These are phyloP conservation scores for Acrobasis suavella DNA, from an alignment of 2,888 invertebrate species.

Conservation along the genomic window DNA sequence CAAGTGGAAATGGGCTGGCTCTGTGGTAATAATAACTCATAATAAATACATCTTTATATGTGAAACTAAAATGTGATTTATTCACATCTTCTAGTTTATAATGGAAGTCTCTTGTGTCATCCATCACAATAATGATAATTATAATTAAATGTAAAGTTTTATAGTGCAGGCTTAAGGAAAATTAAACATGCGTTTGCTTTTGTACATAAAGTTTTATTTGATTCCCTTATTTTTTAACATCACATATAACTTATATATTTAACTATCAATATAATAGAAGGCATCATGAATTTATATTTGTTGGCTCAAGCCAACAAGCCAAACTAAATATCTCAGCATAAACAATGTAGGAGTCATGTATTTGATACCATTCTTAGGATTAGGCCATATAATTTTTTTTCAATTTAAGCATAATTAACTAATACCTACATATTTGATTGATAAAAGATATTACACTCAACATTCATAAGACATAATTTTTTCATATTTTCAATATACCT, in stretches of 20 bases:
- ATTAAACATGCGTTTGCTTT: conserved; percentile 2
- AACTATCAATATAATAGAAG: conserved; percentile 46
- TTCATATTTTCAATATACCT: no score
- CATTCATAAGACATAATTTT: neutral
- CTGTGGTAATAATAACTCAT: no score
- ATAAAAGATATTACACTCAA: conserved; percentile 16
- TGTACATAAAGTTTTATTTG: conserved; percentile 31
- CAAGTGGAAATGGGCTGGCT: no score
- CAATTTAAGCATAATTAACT: no score
- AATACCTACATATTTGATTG: neutral
- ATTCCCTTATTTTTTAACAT: conserved; percentile 40
- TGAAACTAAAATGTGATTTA: no score
- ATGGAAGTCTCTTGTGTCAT: no score
- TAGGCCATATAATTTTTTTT: conserved; percentile 15
- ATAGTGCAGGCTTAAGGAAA: neutral
- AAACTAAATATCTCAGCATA: neutral
- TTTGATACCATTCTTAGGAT: conserved; percentile 5
- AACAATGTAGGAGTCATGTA: neutral
- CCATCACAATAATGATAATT: no score
- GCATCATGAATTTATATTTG: conserved; percentile 37
- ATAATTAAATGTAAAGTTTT: neutral
- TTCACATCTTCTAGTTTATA: no score
- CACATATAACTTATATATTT: conserved; percentile 47
- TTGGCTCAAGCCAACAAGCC: conserved; percentile 6
- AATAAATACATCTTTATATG: no score